Evolutionary conservation across 2,797 vertebrate species (phyloP).

Genomic region (Phalanger gymnotis): DNA sequence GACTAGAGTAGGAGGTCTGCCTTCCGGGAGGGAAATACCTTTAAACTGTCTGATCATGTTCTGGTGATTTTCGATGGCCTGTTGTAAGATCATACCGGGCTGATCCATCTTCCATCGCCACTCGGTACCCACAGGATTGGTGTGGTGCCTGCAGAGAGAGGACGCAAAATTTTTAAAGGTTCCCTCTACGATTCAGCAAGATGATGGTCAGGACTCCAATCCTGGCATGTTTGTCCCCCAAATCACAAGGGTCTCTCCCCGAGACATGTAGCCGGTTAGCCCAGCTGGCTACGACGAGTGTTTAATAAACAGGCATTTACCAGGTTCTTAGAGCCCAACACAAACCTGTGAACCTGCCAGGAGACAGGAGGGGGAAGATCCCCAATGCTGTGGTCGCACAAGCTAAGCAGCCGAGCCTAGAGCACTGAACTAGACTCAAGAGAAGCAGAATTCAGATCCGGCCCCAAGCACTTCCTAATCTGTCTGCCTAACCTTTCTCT

Average conservation of each 20-base stretch:
- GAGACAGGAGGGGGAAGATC: not conserved
- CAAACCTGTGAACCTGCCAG: not conserved
- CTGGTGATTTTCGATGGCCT: constrained; percentile 92
- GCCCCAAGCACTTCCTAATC: not conserved
- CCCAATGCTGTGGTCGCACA: not conserved
- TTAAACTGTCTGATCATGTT: constrained; percentile 95
- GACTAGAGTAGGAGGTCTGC: not conserved
- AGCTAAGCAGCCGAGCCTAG: not conserved
- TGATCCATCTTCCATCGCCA: constrained; percentile 98
- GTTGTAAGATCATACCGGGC: constrained; percentile 92
- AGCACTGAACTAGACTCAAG: not conserved
- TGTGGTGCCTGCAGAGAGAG: constrained; percentile 90
- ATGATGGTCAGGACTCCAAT: not conserved
- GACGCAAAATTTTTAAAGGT: constrained; percentile 5
- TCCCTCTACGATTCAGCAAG: not conserved
- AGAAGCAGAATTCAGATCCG: not conserved
- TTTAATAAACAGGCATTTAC: not conserved
- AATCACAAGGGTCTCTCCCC: constrained; percentile 4
- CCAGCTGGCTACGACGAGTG: not conserved
- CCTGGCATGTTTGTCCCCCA: not conserved
- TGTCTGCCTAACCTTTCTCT: not conserved
- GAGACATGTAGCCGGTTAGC: not conserved
- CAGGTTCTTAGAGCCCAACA: not conserved
- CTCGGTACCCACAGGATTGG: constrained; percentile 97
- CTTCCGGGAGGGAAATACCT: constrained; percentile 86